Evolutionary conservation across 2,888 invertebrate species (phyloP).

Genomic region (Autographa pulchrina): DNA sequence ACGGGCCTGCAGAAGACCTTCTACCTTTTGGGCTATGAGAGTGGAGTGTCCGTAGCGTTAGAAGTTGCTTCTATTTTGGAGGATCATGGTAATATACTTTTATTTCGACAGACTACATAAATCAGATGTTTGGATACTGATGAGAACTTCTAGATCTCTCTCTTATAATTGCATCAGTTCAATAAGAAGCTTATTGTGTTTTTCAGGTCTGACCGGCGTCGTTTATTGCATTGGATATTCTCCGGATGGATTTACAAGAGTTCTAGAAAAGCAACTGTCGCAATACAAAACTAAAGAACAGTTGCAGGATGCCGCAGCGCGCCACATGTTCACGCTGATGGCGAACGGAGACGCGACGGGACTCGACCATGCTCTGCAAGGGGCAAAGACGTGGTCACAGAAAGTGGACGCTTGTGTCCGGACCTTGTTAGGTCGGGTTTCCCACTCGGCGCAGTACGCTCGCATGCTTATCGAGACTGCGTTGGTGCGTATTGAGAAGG

Average conservation of each 20-base stretch:
- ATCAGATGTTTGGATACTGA: no score
- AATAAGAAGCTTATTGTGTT: neutral
- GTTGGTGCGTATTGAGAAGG: slow-evolving; percentile 46
- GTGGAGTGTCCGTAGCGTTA: slow-evolving; percentile 66
- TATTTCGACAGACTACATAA: no score
- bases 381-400: slow-evolving; percentile 33
- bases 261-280: slow-evolving; percentile 9
- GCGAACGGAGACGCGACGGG: neutral
- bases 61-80: slow-evolving; percentile 72
- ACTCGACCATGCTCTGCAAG: slow-evolving; percentile 6
- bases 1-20: slow-evolving; percentile 60
- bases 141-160: no score
- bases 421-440: slow-evolving; percentile 59
- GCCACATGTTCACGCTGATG: slow-evolving; percentile 38
- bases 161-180: no score
- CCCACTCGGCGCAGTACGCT: slow-evolving; percentile 70
- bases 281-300: slow-evolving; percentile 15
- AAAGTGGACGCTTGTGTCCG: slow-evolving; percentile 54
- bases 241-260: slow-evolving; percentile 27
- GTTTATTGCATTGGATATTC: slow-evolving; percentile 57
- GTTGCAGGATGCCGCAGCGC: slow-evolving; percentile 32
- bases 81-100: slow-evolving; percentile 63
- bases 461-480: slow-evolving; percentile 66
- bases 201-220: slow-evolving; percentile 40
- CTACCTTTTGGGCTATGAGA: slow-evolving; percentile 71